A percentile compares a stretch with the other conserved stretches of the same genome.
Evolutionary conservation across 2,113 vertebrate genomes (phyloP).

Genomic region (Hypocryptadius cinnamomeus): DNA sequence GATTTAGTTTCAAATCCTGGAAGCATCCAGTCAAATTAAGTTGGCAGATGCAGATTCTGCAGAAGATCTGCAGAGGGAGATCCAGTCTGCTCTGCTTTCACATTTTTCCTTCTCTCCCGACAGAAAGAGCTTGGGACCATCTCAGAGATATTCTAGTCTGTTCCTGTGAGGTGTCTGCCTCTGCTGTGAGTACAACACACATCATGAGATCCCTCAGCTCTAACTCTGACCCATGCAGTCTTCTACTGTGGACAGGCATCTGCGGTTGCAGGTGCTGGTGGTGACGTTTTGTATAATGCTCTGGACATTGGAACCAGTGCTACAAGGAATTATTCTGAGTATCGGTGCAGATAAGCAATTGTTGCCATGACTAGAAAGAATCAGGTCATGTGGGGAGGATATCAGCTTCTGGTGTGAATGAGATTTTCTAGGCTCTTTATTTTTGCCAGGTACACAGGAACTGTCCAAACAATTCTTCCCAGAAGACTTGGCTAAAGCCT

Average conservation of each 20-base stretch:
- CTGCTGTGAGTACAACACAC: neutral
- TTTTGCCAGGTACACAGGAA: neutral
- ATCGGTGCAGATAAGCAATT: neutral
- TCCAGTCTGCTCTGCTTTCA: neutral
- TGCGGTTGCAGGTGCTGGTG: neutral
- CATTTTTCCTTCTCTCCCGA: neutral
- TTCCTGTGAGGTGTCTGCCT: neutral
- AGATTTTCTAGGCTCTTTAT: slow-evolving; percentile 12
- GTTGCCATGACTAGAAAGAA: neutral
- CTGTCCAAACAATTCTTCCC: neutral
- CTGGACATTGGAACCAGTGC: neutral
- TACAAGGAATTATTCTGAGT: neutral
- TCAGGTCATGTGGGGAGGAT: neutral
- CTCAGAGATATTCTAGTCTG: neutral
- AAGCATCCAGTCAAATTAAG: neutral
- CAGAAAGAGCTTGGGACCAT: neutral
- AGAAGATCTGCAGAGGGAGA: slow-evolving; percentile 1
- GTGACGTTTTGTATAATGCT: neutral
- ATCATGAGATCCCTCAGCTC: neutral
- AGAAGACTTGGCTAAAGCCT: neutral
- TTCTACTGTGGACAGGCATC: neutral
- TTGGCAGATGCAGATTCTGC: neutral
- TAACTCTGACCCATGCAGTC: neutral
- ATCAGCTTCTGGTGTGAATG: neutral
- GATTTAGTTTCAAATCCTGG: neutral